A percentile compares a stretch with the other conserved stretches of the same genome.
Conservation (phyloP, 2,113 vertebrate genomes). For the Taxidea taxus region DNA sequence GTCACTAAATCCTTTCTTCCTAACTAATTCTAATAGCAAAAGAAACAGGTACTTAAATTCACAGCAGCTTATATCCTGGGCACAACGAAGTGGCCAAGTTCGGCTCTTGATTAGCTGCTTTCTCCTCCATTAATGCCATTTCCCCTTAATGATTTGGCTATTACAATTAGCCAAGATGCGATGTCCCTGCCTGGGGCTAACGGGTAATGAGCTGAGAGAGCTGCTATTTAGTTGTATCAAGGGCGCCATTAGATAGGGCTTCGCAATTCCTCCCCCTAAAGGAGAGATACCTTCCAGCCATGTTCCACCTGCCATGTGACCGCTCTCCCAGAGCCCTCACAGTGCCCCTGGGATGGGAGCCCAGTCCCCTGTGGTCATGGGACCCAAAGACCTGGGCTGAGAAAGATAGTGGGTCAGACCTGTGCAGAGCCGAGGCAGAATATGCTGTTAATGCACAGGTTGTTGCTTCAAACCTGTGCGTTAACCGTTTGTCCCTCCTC, state of each 20-base stretch:
- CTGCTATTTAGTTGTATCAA: conserved; percentile 79
- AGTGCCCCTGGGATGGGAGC: conserved; percentile 51
- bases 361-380: not conserved
- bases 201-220: conserved; percentile 80
- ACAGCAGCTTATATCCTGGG: conserved; percentile 48
- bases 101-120: conserved; percentile 77
- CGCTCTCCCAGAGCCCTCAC: conserved; percentile 13
- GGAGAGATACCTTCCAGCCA: conserved; percentile 80
- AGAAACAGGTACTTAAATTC: conserved; percentile 51
- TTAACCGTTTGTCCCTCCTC: not conserved
- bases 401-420: not conserved
- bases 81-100: conserved; percentile 62
- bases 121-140: conserved; percentile 77
- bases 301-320: conserved; percentile 47
- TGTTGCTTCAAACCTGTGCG: not conserved
- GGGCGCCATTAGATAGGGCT: conserved; percentile 74
- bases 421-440: not conserved
- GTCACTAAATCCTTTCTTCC: conserved; percentile 28
- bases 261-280: conserved; percentile 77
- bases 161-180: conserved; percentile 78
- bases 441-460: not conserved
- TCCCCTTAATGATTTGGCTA: conserved; percentile 75
- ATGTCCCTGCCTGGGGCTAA: conserved; percentile 81
- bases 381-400: not conserved
- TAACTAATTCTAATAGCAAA: conserved; percentile 41